Conservation (phyloP, 2,797 vertebrate genomes). For the Triplophysa bombifrons region DNA sequence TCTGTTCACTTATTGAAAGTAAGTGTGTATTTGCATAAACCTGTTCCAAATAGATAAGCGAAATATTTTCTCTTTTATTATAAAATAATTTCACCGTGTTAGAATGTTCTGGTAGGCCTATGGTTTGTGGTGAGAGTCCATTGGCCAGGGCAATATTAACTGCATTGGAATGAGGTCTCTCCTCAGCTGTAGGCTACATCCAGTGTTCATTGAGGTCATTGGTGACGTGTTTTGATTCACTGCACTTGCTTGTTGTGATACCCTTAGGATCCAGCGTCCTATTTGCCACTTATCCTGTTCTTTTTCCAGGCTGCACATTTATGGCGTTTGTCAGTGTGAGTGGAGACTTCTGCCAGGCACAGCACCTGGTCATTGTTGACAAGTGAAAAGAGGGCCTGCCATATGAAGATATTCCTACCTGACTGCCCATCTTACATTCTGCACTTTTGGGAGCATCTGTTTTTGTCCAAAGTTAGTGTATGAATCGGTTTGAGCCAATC, state of each 20-base stretch:
- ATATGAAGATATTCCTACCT: constrained; percentile 53
- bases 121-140: background rate
- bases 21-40: constrained; percentile 32
- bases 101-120: background rate
- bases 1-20: constrained; percentile 77
- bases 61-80: background rate
- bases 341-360: constrained; percentile 99
- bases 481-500: constrained; percentile 60
- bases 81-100: background rate
- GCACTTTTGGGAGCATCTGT: constrained; percentile 61
- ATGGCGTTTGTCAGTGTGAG: constrained; percentile 96
- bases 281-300: constrained; percentile 64
- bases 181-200: constrained; percentile 27
- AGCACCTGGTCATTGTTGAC: constrained; percentile 94
- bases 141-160: constrained; percentile 26
- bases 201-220: constrained; percentile 37
- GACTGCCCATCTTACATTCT: constrained; percentile 66
- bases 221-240: constrained; percentile 23
- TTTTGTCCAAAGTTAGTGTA: constrained; percentile 63
- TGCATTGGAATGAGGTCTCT: constrained; percentile 30
- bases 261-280: background rate
- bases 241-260: constrained; percentile 16
- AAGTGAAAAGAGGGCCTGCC: constrained; percentile 83
- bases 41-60: background rate
- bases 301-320: constrained; percentile 86